A percentile compares a stretch with the other conserved stretches of the same genome.
Evolutionary conservation across 2,888 invertebrate species (phyloP).

Genomic region (Hirtodrosophila histrioides): DNA sequence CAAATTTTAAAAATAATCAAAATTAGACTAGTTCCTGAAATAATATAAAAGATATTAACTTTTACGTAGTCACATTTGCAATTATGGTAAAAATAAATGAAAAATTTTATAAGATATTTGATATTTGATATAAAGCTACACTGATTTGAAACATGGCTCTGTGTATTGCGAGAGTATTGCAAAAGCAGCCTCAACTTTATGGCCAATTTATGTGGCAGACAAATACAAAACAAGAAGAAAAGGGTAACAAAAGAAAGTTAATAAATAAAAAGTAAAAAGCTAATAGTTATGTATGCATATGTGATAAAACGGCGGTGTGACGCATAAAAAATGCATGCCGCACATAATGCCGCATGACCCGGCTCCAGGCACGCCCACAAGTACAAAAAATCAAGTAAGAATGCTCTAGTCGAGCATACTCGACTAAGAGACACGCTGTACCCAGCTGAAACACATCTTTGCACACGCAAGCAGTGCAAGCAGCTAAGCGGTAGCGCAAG

Average conservation of each 20-base stretch:
- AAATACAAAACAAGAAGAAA: constrained; percentile 24
- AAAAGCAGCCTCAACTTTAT: constrained; percentile 42
- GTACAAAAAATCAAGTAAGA: neutral
- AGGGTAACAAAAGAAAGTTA: constrained; percentile 39
- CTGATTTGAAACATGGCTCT: constrained; percentile 1
- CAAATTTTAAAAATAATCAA: too few species aligned
- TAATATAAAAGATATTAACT: too few species aligned
- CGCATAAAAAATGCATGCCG: constrained; percentile 71
- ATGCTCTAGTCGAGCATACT: too few species aligned
- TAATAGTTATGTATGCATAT: constrained; percentile 69
- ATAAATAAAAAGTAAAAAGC: constrained; percentile 17
- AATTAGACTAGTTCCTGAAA: too few species aligned
- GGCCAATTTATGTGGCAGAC: constrained; percentile 62
- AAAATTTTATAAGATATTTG: too few species aligned
- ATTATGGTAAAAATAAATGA: too few species aligned
- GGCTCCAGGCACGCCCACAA: constrained; percentile 50
- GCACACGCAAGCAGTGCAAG: too few species aligned
- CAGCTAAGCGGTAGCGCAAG: too few species aligned
- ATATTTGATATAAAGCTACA: too few species aligned
- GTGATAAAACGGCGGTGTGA: constrained; percentile 70
- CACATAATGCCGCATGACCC: constrained; percentile 74
- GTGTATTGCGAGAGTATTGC: constrained; percentile 24
- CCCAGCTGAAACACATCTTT: too few species aligned
- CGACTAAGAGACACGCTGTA: too few species aligned
- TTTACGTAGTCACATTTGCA: too few species aligned